Percentiles rank a stretch among this genome's conserved stretches.
These are phyloP conservation scores for Lerista edwardsae DNA, from an alignment of 2,797 vertebrate genomes.

Conservation along the genomic window DNA sequence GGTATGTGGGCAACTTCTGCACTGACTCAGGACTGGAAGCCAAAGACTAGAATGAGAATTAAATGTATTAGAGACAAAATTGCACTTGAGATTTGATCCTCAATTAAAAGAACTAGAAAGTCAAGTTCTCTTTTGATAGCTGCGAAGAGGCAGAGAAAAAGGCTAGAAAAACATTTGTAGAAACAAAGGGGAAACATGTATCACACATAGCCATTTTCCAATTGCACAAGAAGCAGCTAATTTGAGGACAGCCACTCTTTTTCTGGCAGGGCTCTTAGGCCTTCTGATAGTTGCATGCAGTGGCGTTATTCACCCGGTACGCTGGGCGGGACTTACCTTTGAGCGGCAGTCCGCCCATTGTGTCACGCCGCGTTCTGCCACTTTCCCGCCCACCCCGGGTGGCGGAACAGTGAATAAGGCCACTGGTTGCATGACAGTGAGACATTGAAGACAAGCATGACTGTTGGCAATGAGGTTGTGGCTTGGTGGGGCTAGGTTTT, in stretches of 20 bases:
- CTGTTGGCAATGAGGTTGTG: neutral
- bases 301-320: no score
- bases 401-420: no score
- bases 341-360: no score
- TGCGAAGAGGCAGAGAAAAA: neutral
- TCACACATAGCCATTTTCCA: neutral
- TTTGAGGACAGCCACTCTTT: neutral
- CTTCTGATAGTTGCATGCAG: neutral
- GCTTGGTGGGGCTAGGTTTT: no score
- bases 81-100: neutral
- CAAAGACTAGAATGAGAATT: conserved; percentile 66
- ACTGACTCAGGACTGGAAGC: conserved; percentile 56
- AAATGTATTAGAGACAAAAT: neutral
- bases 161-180: neutral
- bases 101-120: neutral
- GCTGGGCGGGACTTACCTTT: no score
- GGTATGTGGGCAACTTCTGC: conserved; percentile 61
- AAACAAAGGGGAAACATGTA: neutral
- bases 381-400: no score
- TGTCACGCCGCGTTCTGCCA: no score
- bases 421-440: no score
- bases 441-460: neutral
- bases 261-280: neutral
- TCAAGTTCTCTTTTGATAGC: neutral
- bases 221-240: no score